Percentiles rank a stretch among this genome's conserved stretches.
These are phyloP conservation scores for Aurelia sp. DNA, from an alignment of 30 jellyfish, hydroid and myxozoan genomes.

Conservation along the genomic window DNA sequence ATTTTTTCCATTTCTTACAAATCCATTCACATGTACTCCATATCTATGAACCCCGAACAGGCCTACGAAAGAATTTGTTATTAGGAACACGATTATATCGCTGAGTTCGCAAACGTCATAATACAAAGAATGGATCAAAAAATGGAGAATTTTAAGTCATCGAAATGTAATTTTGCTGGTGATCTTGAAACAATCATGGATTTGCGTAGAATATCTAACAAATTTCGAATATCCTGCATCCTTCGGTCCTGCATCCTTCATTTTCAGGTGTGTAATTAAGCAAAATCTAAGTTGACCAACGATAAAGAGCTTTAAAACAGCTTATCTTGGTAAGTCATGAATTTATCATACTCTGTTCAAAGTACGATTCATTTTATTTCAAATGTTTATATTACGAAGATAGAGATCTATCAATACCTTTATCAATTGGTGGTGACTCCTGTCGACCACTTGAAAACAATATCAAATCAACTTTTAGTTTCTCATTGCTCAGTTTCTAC, in stretches of 20 bases:
- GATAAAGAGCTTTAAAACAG: not conserved
- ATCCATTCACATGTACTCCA: constrained; percentile 92
- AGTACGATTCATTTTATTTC: too few relatives aligned
- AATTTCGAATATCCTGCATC: too few relatives aligned
- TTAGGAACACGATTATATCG: not conserved
- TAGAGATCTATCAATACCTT: not conserved
- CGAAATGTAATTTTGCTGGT: too few relatives aligned
- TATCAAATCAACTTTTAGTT: not conserved
- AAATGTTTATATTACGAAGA: not conserved
- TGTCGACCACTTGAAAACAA: not conserved
- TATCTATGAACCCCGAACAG: constrained; percentile 77
- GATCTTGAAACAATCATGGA: too few relatives aligned
- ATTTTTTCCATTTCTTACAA: constrained; percentile 63
- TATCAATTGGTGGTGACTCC: not conserved
- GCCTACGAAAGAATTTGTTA: constrained; percentile 22
- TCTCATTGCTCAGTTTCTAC: not conserved
- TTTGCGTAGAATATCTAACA: too few relatives aligned
- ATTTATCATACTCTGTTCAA: too few relatives aligned
- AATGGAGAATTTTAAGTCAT: too few relatives aligned
- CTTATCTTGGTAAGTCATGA: too few relatives aligned
- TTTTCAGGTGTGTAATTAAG: too few relatives aligned
- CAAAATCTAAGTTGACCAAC: not conserved
- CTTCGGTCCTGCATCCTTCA: too few relatives aligned
- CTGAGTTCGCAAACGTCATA: too few relatives aligned
- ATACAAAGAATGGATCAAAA: too few relatives aligned